Evolutionary conservation across 2,888 invertebrate genomes (phyloP), one percentile per base, ranked within the genome.

Genomic region (Lymantria dispar): DNA sequence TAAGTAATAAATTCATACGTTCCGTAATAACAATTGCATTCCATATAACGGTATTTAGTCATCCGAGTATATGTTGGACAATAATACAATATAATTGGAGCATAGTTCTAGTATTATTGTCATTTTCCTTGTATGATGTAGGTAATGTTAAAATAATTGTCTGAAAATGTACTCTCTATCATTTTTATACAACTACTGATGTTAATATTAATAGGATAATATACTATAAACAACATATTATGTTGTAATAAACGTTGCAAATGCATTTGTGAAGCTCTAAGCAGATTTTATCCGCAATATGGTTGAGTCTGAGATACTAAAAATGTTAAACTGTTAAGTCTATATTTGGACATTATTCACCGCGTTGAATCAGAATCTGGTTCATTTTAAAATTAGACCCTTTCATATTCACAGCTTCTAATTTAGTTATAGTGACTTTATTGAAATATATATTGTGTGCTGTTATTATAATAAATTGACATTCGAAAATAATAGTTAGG

Each of bases 261-360:
- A 22, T 22, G 5, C 5, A 22, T 22, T 22, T 22, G 5, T 22
- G 2, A 22, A 5, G 22, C 22, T 22, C 22, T 22, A 3, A 22
- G 2, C 22, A 22, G 22, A 22, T 22, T 22, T 22, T 22, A 22
- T 22, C 22, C 22, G 2, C 22, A 22, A 22, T 22, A 22, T 22
- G 22, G 2, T 52, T 51, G 51, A 58, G 54, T 52, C 57, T 50
- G 50, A 58, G 57, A 61, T 56, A 55, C 52, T 62, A 67, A 65
- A 67, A 64, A 65, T 47, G 64, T 53, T 74, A 70, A 70, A 70
- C 63, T 72, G 68, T 72, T 73, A 70, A 73, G 72, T 74, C 70
- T 80, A 74, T 75, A 76, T 77, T 75, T 78, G 70, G 72, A 72
- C 61, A 68, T 64, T 60, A 71, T 73, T 72, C 66, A 62, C 68